Conservation (phyloP, 2,888 invertebrate genomes). For the Dyspetes luteomarginatus region DNA sequence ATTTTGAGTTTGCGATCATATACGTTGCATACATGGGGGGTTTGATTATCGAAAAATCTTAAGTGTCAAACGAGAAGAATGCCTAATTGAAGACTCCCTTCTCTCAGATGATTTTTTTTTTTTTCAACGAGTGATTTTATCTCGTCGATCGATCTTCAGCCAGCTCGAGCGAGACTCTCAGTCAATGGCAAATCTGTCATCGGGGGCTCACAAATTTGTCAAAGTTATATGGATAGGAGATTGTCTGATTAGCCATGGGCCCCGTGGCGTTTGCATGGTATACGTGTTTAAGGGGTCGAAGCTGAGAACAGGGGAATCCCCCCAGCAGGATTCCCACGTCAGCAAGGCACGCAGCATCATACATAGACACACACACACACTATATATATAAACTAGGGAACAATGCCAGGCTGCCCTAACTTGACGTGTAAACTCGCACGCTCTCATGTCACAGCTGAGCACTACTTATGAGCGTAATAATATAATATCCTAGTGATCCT, state of each 20-base stretch:
- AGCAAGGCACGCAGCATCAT: slow-evolving; percentile 71
- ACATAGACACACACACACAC: too few relatives aligned
- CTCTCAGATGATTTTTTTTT: neutral
- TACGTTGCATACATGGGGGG: neutral
- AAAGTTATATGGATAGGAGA: slow-evolving; percentile 75
- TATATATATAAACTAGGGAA: slow-evolving; percentile 36
- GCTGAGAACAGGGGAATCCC: slow-evolving; percentile 54
- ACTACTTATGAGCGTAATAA: neutral
- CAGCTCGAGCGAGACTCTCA: slow-evolving; percentile 19
- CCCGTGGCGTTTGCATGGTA: slow-evolving; percentile 64
- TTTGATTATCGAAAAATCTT: slow-evolving; percentile 54
- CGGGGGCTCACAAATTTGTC: slow-evolving; percentile 80
- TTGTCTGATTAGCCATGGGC: slow-evolving; percentile 78
- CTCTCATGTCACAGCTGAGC: slow-evolving; percentile 51
- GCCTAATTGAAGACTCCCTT: slow-evolving; percentile 59
- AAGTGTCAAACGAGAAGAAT: slow-evolving; percentile 60
- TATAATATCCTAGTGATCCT: neutral
- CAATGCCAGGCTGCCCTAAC: slow-evolving; percentile 46
- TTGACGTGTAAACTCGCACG: slow-evolving; percentile 58
- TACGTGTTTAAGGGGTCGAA: slow-evolving; percentile 63
- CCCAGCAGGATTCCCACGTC: slow-evolving; percentile 79
- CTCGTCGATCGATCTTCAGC: slow-evolving; percentile 57
- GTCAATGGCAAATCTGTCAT: slow-evolving; percentile 80
- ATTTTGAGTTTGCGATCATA: slow-evolving; percentile 20
- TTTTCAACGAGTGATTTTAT: slow-evolving; percentile 41